These are phyloP conservation scores for Neolamprologus variostigma DNA, from an alignment of 2,113 vertebrate genomes.

Conservation along the genomic window DNA sequence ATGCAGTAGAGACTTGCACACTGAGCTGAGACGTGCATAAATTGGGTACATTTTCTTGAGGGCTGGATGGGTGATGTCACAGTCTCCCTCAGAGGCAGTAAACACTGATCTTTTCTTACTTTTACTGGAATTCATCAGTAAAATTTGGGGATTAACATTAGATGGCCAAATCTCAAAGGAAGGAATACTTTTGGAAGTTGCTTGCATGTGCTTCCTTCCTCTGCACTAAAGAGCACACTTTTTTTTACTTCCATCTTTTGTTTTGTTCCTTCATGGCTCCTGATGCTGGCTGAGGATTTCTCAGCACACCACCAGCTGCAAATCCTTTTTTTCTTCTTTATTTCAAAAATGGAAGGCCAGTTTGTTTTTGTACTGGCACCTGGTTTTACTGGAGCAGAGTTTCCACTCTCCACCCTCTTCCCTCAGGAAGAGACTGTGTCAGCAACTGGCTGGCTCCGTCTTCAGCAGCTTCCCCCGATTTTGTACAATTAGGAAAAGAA, in stretches of 20 bases:
- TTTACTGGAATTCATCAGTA: neutral
- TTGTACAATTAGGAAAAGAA: neutral
- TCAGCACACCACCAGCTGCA: neutral
- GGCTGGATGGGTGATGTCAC: neutral
- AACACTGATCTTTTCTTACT: neutral
- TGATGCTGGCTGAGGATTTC: neutral
- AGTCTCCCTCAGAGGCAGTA: neutral
- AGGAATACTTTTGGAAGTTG: neutral
- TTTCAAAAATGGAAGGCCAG: neutral
- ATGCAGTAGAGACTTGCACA: neutral
- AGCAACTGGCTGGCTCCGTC: slow-evolving; percentile 23
- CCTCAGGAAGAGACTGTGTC: slow-evolving; percentile 41
- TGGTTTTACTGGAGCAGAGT: slow-evolving; percentile 28
- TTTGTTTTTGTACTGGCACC: slow-evolving; percentile 17
- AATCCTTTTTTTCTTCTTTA: neutral
- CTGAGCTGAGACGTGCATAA: neutral
- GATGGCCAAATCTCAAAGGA: neutral
- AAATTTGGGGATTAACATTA: neutral
- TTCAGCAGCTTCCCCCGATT: slow-evolving; percentile 7
- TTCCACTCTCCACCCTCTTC: slow-evolving; percentile 46
- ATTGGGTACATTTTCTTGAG: neutral
- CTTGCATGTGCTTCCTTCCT: neutral
- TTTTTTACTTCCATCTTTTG: slow-evolving; percentile 3
- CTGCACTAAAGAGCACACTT: neutral
- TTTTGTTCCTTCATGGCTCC: neutral